Conservation (phyloP, 2,113 vertebrate species). For the Ptyas mucosa region DNA sequence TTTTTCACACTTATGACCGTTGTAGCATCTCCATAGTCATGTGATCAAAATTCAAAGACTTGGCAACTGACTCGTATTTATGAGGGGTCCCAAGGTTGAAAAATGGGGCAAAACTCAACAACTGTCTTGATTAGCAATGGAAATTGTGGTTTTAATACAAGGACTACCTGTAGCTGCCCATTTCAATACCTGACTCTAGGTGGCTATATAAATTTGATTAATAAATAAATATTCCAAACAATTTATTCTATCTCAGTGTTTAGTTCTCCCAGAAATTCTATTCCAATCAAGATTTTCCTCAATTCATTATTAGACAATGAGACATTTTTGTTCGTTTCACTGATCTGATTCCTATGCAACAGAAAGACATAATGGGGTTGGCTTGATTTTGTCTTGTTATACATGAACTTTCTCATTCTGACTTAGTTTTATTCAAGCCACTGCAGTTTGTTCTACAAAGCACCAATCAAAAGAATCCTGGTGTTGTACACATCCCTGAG, state of each 20-base stretch:
- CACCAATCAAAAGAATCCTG: background rate
- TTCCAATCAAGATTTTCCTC: background rate
- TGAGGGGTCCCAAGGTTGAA: background rate
- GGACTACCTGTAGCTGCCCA: background rate
- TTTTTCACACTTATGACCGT: background rate
- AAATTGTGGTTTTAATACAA: background rate
- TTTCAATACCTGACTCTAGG: background rate
- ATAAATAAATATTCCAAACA: background rate
- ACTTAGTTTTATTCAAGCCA: background rate
- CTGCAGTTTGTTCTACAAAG: background rate
- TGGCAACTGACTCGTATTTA: background rate
- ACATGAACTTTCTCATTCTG: background rate
- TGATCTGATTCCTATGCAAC: background rate
- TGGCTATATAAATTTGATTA: background rate
- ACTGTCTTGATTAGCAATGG: background rate
- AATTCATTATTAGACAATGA: background rate
- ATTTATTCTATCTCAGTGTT: background rate
- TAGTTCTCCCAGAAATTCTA: background rate
- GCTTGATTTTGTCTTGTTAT: background rate
- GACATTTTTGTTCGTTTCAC: background rate
- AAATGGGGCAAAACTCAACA: background rate
- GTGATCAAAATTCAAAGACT: background rate
- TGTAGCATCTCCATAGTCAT: background rate
- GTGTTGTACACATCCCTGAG: background rate
- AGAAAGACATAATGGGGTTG: background rate